These are phyloP conservation scores for Perccottus glenii DNA, from an alignment of 2,113 vertebrate species.

Conservation along the genomic window DNA sequence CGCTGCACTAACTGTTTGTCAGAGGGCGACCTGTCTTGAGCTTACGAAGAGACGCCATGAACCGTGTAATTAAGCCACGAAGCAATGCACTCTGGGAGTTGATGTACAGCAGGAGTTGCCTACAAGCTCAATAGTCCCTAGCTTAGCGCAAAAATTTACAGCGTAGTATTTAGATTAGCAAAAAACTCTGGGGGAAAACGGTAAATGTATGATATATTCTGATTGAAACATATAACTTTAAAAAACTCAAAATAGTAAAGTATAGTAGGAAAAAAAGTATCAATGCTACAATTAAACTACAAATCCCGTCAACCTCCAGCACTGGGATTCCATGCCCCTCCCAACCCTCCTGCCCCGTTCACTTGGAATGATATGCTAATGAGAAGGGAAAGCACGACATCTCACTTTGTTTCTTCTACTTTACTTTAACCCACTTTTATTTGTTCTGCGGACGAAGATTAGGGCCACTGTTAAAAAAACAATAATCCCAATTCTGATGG, in stretches of 20 bases:
- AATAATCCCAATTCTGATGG: too few relatives aligned
- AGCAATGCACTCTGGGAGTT: conserved; percentile 48
- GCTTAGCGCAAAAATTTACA: not conserved
- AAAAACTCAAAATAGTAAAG: not conserved
- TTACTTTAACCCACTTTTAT: too few relatives aligned
- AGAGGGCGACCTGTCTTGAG: conserved; percentile 63
- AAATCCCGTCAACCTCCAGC: conserved; percentile 55
- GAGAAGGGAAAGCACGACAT: not conserved
- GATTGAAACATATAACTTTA: not conserved
- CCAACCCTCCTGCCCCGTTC: conserved; percentile 6
- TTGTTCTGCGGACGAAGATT: too few relatives aligned
- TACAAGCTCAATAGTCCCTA: conserved; percentile 61
- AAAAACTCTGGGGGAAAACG: rapidly evolving
- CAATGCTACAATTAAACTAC: conserved; percentile 43
- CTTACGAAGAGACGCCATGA: conserved; percentile 66
- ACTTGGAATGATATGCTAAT: not conserved
- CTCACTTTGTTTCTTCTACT: conserved; percentile 36
- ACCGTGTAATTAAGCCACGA: conserved; percentile 32
- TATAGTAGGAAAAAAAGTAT: not conserved
- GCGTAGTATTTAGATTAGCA: conserved; percentile 22
- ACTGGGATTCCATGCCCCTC: not conserved
- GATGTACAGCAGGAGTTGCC: conserved; percentile 52
- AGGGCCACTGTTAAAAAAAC: too few relatives aligned
- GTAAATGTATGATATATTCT: too few relatives aligned
- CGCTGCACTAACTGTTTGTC: conserved; percentile 51